A percentile compares a stretch with the other conserved stretches of the same genome.
Conservation (phyloP, 2,113 vertebrate species). For the Chroicocephalus ridibundus region DNA sequence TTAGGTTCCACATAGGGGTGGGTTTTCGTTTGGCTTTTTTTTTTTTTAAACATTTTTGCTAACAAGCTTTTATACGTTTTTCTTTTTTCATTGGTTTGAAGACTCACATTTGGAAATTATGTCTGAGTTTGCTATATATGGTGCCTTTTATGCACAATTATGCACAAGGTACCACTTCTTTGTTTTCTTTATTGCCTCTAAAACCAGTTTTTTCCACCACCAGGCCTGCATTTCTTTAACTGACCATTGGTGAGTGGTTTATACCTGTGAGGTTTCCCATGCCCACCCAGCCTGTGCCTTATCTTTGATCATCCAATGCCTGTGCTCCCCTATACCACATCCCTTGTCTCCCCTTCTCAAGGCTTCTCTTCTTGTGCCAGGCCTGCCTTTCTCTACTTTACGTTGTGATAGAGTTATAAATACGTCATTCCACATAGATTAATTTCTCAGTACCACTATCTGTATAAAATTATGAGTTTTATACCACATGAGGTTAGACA, state of each 20-base stretch:
- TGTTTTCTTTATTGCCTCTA: neutral
- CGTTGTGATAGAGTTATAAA: neutral
- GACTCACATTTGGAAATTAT: neutral
- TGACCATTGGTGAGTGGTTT: neutral
- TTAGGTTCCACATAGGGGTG: neutral
- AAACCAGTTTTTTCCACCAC: neutral
- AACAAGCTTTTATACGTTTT: fast-evolving
- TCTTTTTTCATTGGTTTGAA: neutral
- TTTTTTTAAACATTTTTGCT: neutral
- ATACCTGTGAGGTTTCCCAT: neutral
- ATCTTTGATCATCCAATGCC: neutral
- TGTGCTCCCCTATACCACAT: neutral
- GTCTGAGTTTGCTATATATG: neutral
- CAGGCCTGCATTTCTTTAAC: neutral
- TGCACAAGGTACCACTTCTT: neutral
- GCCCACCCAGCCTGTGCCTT: neutral
- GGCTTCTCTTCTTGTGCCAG: neutral
- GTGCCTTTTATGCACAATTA: neutral
- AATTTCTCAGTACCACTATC: neutral
- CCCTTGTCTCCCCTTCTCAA: neutral
- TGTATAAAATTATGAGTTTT: neutral
- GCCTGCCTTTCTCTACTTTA: neutral
- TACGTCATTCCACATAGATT: neutral
- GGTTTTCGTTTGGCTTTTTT: fast-evolving
- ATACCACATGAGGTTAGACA: neutral